Base-by-base conservation (phyloP, 2,888 invertebrate species). In the Acrobasis repandana region DNA sequence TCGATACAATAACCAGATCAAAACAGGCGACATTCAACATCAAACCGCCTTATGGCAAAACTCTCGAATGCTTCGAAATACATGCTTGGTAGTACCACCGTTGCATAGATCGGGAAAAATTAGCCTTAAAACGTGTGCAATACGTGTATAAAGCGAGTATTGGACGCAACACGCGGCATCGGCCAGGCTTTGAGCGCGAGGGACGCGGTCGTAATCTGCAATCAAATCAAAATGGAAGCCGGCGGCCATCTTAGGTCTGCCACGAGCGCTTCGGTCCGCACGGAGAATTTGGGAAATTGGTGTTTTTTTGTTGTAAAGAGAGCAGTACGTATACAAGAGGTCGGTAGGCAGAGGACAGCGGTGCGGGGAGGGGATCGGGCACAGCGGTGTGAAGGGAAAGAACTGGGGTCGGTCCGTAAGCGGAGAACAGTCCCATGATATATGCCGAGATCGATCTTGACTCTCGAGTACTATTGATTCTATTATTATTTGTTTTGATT, bases 151-250 rank as follows among this genome's bases (percentile, higher is more conserved):
- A 80, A 82, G 75, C 74, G 75, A 76, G 78, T 76, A 73, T 75
- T 79, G 83, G 81, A 76, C 76, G 75, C 77, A 76, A 80, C 82
- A 79, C 86, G 82, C 76, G 75, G 76, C 76, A 76, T 77, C 79
- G 82, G 80, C 84, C 86, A 91, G 91, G 91, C 82, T 92, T 90
- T 90, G 86, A 85, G 80, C 80, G 76, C 76, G 76, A 71, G 86
- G 85, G 84, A 86, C 85, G 86, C 86, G 84, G 82, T 78, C 75
- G 84, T 90, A 91, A 90, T 90, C 91, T 88, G 87, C 88, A 85
- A 92, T 91, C 91, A 92, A 85, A 92, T 91, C 91, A 92, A 92
- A 92, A 92, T 92, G 92, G 91, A 86, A 86, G 88, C 88, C 83
- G 84, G 79, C 88, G 81, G 91, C 91, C 91, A 90, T 91, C 90